Base-by-base conservation (phyloP, 2,113 vertebrate species). In the Ctenodactylus gundi region DNA sequence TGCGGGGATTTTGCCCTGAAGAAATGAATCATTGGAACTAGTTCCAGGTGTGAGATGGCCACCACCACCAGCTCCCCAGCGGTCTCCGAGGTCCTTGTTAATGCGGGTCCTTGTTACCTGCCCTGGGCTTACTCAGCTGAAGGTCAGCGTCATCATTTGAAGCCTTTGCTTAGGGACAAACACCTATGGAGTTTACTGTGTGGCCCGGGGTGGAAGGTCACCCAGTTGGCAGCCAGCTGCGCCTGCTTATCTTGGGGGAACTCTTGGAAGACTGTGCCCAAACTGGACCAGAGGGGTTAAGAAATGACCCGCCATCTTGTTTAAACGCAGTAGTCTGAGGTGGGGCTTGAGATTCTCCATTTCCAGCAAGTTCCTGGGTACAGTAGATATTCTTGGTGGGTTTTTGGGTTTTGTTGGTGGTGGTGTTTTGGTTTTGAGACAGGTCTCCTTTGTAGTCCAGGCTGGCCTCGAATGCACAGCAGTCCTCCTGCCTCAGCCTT, bases 1-100 rank as follows among this genome's bases (percentile, higher is more conserved):
- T 25, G 41, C 21, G 39, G 51, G 57, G 86, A 21, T 78, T 94
- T 81, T 55, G 67, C 36, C 55, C 27, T 53, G 80, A 87, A 91
- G 60, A 94, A 86, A 62, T 8, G 62, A 72, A n/a, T 82, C 57
- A 57, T 34, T 57, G 75, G 83, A 4, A 75, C 31, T 87, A 72
- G 0, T 67, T 36, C 58, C 57, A 9, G 17, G 31, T 21, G 17
- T 55, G 67, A 67, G 17, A 34, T 34, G 7, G 36, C 81, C 6
- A 20, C 31, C 68, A 58, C n/a, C n/a, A n/a, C n/a, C n/a, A 81
- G 23, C n/a, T 36, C 36, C 57, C 51, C 41, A 12, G 36, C 57
- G 23, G 5, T 18, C 36, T 36, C 34, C 3, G 7, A 13, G 53
- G 29, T 76, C 6, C 20, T 92, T n/a, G 44, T n/a, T 67, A 13